These are phyloP conservation scores for Bergia sp. DNA, from an alignment of 92 coral and sea anemone genomes.

Conservation along the genomic window DNA sequence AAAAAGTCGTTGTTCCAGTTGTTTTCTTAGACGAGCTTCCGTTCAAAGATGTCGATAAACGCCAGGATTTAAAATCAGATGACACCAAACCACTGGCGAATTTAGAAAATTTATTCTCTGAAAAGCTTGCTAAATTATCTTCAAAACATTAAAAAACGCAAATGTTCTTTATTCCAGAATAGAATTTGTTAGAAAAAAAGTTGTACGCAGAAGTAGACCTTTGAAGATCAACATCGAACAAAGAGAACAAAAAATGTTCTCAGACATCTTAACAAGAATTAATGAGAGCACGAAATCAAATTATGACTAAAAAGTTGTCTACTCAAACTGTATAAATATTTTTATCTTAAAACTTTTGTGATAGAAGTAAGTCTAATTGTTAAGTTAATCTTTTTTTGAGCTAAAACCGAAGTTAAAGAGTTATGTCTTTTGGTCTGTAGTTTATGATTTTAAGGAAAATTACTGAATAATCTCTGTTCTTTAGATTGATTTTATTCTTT, in stretches of 20 bases:
- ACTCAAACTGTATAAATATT: constrained; percentile 21
- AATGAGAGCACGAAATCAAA: constrained; percentile 41
- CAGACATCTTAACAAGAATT: constrained; percentile 44
- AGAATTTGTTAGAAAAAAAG: constrained; percentile 17
- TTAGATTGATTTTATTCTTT: not conserved
- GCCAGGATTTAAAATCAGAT: not conserved
- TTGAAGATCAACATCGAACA: not conserved
- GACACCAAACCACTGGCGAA: not conserved
- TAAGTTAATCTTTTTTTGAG: constrained; percentile 5
- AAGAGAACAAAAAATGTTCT: not conserved
- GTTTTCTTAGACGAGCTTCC: constrained; percentile 17
- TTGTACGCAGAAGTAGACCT: not conserved
- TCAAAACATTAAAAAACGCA: not conserved
- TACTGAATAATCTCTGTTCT: too few species aligned
- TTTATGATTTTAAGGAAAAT: not conserved
- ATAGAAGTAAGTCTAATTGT: constrained; percentile 1
- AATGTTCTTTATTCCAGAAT: not conserved
- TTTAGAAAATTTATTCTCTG: not conserved
- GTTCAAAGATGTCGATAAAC: not conserved
- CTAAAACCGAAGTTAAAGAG: not conserved
- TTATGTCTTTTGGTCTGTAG: not conserved
- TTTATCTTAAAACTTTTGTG: constrained; percentile 19
- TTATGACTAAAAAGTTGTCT: constrained; percentile 24
- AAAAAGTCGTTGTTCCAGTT: not conserved
- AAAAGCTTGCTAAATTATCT: not conserved